Evolutionary conservation across 2,888 invertebrate genomes (phyloP).

Genomic region (Empis livida): DNA sequence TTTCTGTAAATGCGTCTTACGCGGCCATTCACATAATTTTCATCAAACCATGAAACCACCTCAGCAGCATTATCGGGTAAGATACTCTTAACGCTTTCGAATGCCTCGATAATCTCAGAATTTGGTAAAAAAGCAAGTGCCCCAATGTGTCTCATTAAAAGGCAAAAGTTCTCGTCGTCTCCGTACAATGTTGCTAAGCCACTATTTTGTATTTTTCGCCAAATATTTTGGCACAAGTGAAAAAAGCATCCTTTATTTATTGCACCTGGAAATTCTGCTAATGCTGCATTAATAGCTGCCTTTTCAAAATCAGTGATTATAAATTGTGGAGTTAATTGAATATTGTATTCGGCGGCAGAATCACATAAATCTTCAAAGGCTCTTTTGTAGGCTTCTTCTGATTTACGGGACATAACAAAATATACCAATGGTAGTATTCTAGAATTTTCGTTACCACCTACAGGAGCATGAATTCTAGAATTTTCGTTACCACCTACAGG

Average conservation of each 20-base stretch:
- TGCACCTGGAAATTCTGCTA: not conserved
- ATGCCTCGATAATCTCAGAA: no score
- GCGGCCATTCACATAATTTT: not conserved
- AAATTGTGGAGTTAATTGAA: not conserved
- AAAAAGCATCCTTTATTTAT: not conserved
- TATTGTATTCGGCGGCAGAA: not conserved
- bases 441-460: not conserved
- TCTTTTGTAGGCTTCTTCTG: not conserved
- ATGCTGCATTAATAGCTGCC: not conserved
- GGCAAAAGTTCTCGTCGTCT: no score
- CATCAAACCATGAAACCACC: no score
- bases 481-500: not conserved
- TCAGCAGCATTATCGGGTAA: no score
- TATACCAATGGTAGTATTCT: not conserved
- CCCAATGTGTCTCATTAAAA: no score
- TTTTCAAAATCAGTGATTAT: not conserved
- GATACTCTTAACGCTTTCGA: no score
- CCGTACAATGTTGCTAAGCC: not conserved
- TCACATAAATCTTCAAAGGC: not conserved
- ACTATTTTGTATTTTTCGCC: not conserved
- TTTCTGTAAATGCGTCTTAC: not conserved
- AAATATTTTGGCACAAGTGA: not conserved
- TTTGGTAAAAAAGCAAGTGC: no score
- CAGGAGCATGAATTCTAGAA: not conserved
- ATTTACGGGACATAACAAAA: not conserved